Base-by-base conservation (phyloP, 1,140 invertebrate genomes). In the Cataglyphis hispanica region DNA sequence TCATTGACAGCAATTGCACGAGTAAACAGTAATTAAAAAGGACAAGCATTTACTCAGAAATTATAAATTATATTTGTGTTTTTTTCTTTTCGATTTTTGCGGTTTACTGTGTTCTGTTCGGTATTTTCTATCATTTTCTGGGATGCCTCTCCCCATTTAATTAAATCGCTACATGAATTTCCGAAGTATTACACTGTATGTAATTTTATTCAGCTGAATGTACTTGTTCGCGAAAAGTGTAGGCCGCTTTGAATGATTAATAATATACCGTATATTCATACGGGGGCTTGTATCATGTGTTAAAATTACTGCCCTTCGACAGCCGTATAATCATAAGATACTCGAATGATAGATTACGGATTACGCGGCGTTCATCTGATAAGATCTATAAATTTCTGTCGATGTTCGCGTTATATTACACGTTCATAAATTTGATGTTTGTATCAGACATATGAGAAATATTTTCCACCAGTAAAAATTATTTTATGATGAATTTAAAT, bases 301-400 rank as follows among this genome's bases (percentile, higher is more conserved):
- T 69, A 80, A 80, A 80, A 69, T 80, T 80, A 34, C 46, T 80
- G 64, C 64, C 46, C 64, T 80, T 80, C 53, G 77, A 34, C 77
- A 80, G 43, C 43, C 64, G 2, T 80, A 70, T 80, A 80, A 80
- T 80, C 77, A 70, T 13, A 46, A 80, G 46, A 69, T 80, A 53
- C 34, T 27, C 77, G 64, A 80, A 70, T 80, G 77, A 80, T 80
- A 80, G 64, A 80, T 80, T 80, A 80, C 77, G 56, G 31, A 80
- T 69, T 69, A 50, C 64, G 25, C 58, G 46, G 76, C 43, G 13
- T 40, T 58, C 64, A 60, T 80, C 64, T 56, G 77, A 80, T 80
- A 80, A 80, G 64, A 56, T 10, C 13, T 56, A 56, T 50, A 56
- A 37, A 50, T 40, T 53, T 66, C 76, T 56, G 56, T 69, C 76